phyloP scores from a whole-genome alignment of 2,113 vertebrate species.

The Pterophyllum scalare region DNA sequence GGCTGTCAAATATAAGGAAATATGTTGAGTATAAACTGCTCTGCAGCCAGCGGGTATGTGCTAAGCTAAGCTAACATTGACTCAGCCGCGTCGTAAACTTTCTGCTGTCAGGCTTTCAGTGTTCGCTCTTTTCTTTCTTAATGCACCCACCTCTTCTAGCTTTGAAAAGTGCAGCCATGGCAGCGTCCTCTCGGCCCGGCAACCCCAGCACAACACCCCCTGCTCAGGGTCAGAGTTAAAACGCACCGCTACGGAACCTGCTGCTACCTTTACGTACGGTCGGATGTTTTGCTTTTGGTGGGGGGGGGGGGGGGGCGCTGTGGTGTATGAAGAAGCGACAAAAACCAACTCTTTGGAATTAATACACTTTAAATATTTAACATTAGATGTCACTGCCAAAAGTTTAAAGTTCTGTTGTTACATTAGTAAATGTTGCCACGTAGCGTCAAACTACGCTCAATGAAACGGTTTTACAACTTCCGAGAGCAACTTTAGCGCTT shows the following conservation, averaged over 20 bases:
- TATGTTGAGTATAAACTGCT: neutral
- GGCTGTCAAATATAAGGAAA: neutral
- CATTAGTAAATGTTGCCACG: no score
- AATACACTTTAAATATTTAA: no score
- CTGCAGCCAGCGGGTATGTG: neutral
- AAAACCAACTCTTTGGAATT: no score
- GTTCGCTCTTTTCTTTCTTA: neutral
- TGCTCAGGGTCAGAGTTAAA: neutral
- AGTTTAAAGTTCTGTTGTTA: no score
- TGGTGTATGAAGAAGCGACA: neutral
- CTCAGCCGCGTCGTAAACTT: no score
- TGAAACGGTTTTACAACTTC: no score
- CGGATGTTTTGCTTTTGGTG: neutral
- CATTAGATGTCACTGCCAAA: no score
- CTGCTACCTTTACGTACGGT: conserved; percentile 19
- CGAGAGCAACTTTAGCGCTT: no score
- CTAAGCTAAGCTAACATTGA: conserved; percentile 29
- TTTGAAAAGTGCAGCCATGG: conserved; percentile 78
- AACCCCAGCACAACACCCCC: neutral
- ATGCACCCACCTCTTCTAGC: conserved; percentile 75
- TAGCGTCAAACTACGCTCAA: no score
- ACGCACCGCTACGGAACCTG: neutral
- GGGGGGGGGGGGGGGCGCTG: accelerated
- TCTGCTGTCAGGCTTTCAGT: neutral
- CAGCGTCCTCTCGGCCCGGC: neutral